A percentile compares a stretch with the other conserved stretches of the same genome.
phyloP scores from a whole-genome alignment of 2,113 vertebrate genomes.

The Chionis minor region DNA sequence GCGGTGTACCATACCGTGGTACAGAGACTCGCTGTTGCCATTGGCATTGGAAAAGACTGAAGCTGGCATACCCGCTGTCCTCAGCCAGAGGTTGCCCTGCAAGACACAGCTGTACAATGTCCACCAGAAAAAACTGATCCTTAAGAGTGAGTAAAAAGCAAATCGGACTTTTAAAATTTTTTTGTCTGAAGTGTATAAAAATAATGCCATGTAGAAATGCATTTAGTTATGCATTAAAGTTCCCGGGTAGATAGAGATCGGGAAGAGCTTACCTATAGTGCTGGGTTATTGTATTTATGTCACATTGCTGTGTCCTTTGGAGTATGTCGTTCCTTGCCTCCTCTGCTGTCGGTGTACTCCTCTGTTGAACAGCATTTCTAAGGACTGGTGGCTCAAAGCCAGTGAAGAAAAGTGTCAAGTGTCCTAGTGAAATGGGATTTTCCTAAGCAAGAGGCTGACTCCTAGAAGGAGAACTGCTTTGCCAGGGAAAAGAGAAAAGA shows the following conservation, averaged over 20 bases:
- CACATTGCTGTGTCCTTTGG: background rate
- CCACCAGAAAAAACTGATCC: background rate
- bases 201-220: background rate
- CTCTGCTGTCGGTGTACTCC: background rate
- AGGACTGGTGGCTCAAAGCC: background rate
- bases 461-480: background rate
- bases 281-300: background rate
- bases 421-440: background rate
- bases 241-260: background rate
- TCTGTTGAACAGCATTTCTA: background rate
- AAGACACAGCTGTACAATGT: background rate
- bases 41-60: background rate
- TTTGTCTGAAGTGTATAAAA: background rate
- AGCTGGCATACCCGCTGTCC: background rate
- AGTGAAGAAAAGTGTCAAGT: background rate
- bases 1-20: background rate
- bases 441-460: background rate
- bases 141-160: background rate
- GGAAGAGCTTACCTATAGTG: background rate
- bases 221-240: background rate
- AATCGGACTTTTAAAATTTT: background rate
- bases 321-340: background rate
- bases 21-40: fast-evolving
- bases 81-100: background rate
- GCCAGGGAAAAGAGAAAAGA: background rate